Evolutionary conservation across 2,888 invertebrate species (phyloP).

Genomic region (Ophion ventricosus): DNA sequence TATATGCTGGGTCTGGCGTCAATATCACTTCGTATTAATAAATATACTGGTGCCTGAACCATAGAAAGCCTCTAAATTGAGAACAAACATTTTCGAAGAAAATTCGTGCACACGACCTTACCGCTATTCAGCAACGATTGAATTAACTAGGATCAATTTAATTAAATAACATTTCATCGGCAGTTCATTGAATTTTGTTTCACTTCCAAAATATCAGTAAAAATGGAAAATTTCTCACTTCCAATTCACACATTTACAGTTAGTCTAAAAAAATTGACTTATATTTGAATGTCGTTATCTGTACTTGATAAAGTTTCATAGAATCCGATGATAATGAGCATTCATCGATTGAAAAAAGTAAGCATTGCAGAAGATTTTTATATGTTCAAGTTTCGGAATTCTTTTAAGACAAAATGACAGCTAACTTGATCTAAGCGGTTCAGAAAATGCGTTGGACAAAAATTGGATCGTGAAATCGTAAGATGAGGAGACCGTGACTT

Average conservation of each 20-base stretch:
- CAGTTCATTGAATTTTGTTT: no score
- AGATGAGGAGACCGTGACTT: no score
- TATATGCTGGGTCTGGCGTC: conserved; percentile 32
- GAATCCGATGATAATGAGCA: neutral
- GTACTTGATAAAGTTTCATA: no score
- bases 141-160: neutral
- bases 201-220: neutral
- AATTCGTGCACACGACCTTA: conserved; percentile 1
- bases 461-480: no score
- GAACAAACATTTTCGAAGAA: conserved; percentile 15
- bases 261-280: neutral
- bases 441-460: no score
- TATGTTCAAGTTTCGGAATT: neutral
- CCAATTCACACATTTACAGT: neutral
- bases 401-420: no score
- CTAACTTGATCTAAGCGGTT: no score
- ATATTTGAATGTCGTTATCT: no score
- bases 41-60: neutral
- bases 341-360: neutral
- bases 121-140: neutral
- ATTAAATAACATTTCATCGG: neutral
- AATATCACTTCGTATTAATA: conserved; percentile 45
- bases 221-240: neutral
- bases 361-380: neutral
- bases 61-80: neutral